Conservation (phyloP, 2,888 invertebrate species). For the Cheilosia pagana region DNA sequence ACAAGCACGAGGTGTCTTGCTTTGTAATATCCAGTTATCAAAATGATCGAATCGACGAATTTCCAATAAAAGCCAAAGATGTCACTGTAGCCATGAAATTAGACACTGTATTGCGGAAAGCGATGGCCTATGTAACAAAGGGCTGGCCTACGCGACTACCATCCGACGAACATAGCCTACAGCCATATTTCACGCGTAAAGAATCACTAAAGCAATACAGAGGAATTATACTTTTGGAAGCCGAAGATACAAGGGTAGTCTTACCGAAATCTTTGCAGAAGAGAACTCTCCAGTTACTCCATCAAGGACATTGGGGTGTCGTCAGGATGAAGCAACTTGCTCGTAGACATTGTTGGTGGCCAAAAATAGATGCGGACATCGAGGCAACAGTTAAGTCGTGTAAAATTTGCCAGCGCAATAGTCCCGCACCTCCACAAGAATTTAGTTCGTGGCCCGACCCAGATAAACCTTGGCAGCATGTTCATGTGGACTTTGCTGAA, state of each 20-base stretch:
- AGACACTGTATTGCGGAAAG: slow-evolving; percentile 19
- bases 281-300: slow-evolving; percentile 5
- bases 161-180: slow-evolving; percentile 4
- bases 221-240: slow-evolving; percentile 52
- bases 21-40: slow-evolving; percentile 22
- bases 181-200: slow-evolving; percentile 45
- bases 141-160: slow-evolving; percentile 51
- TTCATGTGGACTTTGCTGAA: slow-evolving; percentile 30
- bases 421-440: slow-evolving; percentile 15
- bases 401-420: slow-evolving; percentile 16
- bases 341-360: slow-evolving; percentile 8
- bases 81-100: slow-evolving; percentile 21
- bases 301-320: slow-evolving; percentile 43
- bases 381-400: slow-evolving; percentile 9
- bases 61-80: slow-evolving; percentile 44
- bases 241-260: slow-evolving; percentile 54
- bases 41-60: slow-evolving; percentile 24
- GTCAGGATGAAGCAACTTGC: slow-evolving; percentile 30
- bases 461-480: slow-evolving; percentile 29
- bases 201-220: slow-evolving; percentile 38
- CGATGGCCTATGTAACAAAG: slow-evolving; percentile 4
- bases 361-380: slow-evolving; percentile 3
- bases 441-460: slow-evolving; percentile 41
- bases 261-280: slow-evolving; percentile 19
- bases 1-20: slow-evolving; percentile 45